Conservation (phyloP, 1,140 invertebrate species). For the Leucophenga varia region DNA sequence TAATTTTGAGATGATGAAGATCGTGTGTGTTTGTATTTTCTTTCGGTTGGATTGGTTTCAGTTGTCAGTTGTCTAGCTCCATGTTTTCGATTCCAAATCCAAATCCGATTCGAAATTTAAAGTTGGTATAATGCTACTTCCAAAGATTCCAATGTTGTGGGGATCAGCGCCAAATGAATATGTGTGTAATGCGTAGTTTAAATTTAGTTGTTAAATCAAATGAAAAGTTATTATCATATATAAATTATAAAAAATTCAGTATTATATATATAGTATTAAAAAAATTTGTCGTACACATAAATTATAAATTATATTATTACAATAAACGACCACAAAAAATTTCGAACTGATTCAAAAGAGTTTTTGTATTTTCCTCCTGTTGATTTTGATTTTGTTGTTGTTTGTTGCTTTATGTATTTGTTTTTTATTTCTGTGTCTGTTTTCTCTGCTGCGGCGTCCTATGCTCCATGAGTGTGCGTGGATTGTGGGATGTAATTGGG, state of each 20-base stretch:
- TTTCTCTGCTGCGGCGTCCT: constrained; percentile 7
- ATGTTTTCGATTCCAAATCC: no score
- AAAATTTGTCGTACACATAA: constrained; percentile 48
- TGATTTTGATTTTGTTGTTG: constrained; percentile 18
- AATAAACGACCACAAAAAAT: constrained; percentile 50
- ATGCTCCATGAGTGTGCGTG: constrained; percentile 16
- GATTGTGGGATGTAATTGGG: constrained; percentile 13
- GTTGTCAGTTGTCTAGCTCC: no score
- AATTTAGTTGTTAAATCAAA: constrained; percentile 40
- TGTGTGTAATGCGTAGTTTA: constrained; percentile 5
- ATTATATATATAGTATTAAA: constrained; percentile 46
- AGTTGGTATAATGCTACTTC: no score
- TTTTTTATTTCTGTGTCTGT: no score
- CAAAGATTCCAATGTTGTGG: no score
- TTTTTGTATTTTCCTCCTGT: constrained; percentile 23
- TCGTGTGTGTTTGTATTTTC: constrained; percentile 3
- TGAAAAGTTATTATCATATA: constrained; percentile 44
- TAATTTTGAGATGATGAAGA: constrained; percentile 43
- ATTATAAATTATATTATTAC: constrained; percentile 54
- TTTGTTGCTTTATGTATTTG: no score
- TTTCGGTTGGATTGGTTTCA: constrained; percentile 10
- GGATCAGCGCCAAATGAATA: constrained; percentile 14
- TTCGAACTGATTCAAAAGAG: constrained; percentile 45
- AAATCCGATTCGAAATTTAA: no score
- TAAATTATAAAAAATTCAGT: constrained; percentile 54